Evolutionary conservation across 1,140 invertebrate genomes (phyloP).

Genomic region (Melanaphis sacchari): DNA sequence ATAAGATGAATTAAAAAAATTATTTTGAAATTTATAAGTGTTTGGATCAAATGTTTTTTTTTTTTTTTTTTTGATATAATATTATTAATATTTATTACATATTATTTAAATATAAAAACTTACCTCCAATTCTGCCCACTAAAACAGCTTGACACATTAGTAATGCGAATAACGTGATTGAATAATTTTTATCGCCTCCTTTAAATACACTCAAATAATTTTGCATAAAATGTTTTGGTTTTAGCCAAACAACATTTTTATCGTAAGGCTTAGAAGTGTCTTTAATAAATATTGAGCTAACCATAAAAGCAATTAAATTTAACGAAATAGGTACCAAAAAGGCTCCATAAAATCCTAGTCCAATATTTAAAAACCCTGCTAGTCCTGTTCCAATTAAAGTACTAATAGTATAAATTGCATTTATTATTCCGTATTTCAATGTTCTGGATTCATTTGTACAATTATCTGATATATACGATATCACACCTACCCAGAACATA

Average conservation of each 20-base stretch:
- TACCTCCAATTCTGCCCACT: constrained; percentile 32
- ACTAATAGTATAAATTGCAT: constrained; percentile 57
- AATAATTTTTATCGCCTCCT: neutral
- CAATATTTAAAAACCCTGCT: constrained; percentile 49
- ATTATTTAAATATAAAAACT: neutral
- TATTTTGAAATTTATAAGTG: neutral
- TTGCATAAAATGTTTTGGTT: neutral
- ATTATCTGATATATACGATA: constrained; percentile 65
- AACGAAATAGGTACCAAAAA: constrained; percentile 45
- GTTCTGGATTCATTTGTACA: constrained; percentile 62
- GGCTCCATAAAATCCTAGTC: constrained; percentile 53
- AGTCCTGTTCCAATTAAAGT: constrained; percentile 57
- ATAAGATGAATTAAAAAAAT: too few species aligned
- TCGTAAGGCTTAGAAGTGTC: constrained; percentile 26
- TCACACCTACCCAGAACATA: constrained; percentile 64
- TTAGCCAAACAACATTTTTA: neutral
- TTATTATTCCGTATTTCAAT: constrained; percentile 63
- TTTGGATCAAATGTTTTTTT: neutral
- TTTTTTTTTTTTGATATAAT: neutral
- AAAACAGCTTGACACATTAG: neutral
- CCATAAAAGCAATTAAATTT: neutral
- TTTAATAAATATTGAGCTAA: neutral
- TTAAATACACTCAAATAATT: constrained; percentile 7
- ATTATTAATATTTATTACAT: neutral
- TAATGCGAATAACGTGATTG: neutral